Base-by-base conservation (phyloP, 2,113 vertebrate genomes). In the Arvicanthis niloticus region DNA sequence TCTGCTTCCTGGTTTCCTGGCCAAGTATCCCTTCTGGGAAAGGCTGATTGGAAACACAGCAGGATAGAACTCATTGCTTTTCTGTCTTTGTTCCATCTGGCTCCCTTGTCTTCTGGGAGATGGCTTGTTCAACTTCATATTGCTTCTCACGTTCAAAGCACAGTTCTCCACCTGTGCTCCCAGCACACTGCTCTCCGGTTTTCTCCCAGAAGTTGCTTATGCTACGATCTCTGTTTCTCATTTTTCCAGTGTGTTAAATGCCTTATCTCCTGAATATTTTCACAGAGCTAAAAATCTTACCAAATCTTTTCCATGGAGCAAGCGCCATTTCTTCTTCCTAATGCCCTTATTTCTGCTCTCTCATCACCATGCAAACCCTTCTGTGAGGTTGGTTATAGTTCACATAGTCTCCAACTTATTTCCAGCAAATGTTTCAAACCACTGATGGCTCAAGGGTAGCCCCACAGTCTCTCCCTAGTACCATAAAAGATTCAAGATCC, bases 11-110 rank as follows among this genome's bases (percentile, higher is more conserved):
- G 91, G 67, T 92, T 97, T 96, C 68, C 82, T 94, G 11, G 88
- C 97, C 97, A 98, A 97, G 89, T 31, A 76, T 72, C 77, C 58
- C 95, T 96, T 94, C 73, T 94, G 96, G 96, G 97, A 97, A 95
- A 94, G 84, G 34, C 65, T 94, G 91, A 94, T 88, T 96, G 96
- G 95, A 97, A 97, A 97, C 93, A 94, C 96, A 97, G 96, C 92
- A 96, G 91, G 95, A 89, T 58, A 91, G 92, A 94, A 94, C 68
- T 89, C 86, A 67, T 91, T 92, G 89, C 70, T 89, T 40, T 91
- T 93, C 60, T 85, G 68, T 80, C 82, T 93, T 68, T 80, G 62
- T 91, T 95, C 96, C 97, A 97, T 97, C 97, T 98, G 97, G 91
- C 95, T 97, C 67, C 73, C 40, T 67, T 53, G 48, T 96, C 97